Evolutionary conservation across 2,113 vertebrate genomes (phyloP).

Genomic region (Pedetes capensis): DNA sequence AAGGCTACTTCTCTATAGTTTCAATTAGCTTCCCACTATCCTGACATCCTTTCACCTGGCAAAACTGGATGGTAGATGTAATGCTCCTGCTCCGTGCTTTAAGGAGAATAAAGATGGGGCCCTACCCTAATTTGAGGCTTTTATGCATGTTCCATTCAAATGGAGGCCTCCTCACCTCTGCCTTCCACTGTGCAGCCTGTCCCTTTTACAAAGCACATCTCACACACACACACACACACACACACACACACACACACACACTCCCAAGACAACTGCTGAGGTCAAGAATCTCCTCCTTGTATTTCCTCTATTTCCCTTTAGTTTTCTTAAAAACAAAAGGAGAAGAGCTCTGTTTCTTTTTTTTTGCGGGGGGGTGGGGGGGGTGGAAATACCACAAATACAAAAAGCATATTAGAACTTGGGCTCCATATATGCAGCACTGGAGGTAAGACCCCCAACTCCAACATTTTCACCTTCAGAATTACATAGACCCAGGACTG

Average conservation of each 20-base stretch:
- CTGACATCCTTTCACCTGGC: not conserved
- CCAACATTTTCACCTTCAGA: not conserved
- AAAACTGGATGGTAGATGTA: not conserved
- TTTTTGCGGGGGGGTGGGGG: not conserved
- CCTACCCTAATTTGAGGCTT: not conserved
- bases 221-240: not conserved
- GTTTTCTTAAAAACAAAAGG: not conserved
- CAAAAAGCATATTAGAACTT: no score
- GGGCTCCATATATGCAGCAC: fast-evolving
- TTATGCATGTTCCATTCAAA: not conserved
- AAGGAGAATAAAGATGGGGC: not conserved
- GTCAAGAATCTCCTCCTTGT: not conserved
- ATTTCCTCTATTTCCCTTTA: not conserved
- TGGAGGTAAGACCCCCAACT: not conserved
- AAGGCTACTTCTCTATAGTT: not conserved
- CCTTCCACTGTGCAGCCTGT: not conserved
- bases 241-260: no score
- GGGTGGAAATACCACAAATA: not conserved
- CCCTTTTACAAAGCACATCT: not conserved
- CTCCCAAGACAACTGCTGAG: not conserved
- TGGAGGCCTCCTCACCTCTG: not conserved
- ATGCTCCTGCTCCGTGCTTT: not conserved
- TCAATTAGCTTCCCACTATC: not conserved
- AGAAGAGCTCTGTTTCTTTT: not conserved
- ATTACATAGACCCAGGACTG: not conserved